Base-by-base conservation (phyloP, 2,888 invertebrate genomes). In the Athrips mouffetella region DNA sequence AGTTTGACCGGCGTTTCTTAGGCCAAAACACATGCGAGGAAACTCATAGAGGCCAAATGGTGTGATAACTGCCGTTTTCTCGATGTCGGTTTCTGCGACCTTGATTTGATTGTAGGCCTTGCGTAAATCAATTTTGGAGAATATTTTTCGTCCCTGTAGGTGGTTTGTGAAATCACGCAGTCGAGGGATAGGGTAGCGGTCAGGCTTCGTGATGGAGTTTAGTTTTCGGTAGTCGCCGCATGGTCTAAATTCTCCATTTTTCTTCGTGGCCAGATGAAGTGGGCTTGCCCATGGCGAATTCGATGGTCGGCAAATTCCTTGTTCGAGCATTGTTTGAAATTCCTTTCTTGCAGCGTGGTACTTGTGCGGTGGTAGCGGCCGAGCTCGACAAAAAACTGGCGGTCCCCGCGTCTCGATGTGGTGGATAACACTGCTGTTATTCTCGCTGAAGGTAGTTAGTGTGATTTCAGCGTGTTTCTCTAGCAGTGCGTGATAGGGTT, bases 171-270 rank as follows among this genome's bases (percentile, higher is more conserved):
- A 49, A 30, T 45, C 49, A n/a, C 18, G 37, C n/a, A 49, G 8
- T 16, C 49, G 25, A 3, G 49, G 52, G 8, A 52, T 20, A 8
- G 52, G 52, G 11, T 52, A 52, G 10, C 49, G n/a, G 31, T 56
- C 53, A 0, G 48, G 50, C 23, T 30, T 27, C 15, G 48, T 57
- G 25, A 49, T 45, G 13, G 44, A 39, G 25, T 29, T 52, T 29
- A 39, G 33, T 5, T 35, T 5, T 31, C 49, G 23, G 35, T 57
- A 54, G 35, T 54, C 57, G 0, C 76, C 76, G 47, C 76, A 74
- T 8, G 42, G 45, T 5, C 55, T 47, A 25, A 54, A 13, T 4
- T 33, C 47, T 1, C 55, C 55, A 10, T 59, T 39, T 18, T 57
- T 57, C 39, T 66, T 72, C 25, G 41, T 47, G 3, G 55, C 62